phyloP scores from a whole-genome alignment of 2,888 invertebrate species.

The Cosmia pyralina region DNA sequence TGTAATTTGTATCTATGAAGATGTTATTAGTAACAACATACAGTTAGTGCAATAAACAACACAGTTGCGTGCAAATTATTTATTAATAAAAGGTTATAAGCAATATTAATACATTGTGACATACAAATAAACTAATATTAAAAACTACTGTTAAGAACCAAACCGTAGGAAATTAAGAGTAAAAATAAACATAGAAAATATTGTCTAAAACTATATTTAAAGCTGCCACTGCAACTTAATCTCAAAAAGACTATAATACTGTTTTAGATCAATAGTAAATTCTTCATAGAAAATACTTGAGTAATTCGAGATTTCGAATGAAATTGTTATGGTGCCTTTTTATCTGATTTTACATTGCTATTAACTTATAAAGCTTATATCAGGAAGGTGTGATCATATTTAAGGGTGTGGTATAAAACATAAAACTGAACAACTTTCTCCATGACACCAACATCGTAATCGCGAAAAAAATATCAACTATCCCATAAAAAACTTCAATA shows the following conservation, averaged over 20 bases:
- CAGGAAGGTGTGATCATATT: neutral
- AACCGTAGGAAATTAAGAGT: conserved; percentile 43
- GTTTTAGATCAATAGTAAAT: conserved; percentile 20
- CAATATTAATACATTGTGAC: conserved; percentile 48
- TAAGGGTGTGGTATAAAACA: neutral
- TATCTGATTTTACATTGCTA: neutral
- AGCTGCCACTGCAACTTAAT: conserved; percentile 32
- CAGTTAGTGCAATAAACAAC: conserved; percentile 76
- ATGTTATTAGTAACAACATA: conserved; percentile 65
- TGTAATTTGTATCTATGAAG: neutral
- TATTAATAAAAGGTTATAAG: conserved; percentile 63
- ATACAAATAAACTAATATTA: conserved; percentile 58
- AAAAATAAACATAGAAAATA: conserved; percentile 52
- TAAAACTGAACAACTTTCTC: too few relatives aligned
- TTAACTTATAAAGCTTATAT: too few relatives aligned
- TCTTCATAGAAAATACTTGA: conserved; percentile 31
- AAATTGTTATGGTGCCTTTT: conserved; percentile 11
- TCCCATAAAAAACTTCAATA: neutral
- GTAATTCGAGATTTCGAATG: conserved; percentile 1
- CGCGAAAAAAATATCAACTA: too few relatives aligned
- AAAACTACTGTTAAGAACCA: conserved; percentile 49
- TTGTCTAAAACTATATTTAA: conserved; percentile 40
- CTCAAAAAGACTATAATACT: conserved; percentile 36
- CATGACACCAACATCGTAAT: too few relatives aligned
- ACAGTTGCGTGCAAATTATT: conserved; percentile 66